Evolutionary conservation across 1,140 invertebrate genomes (phyloP).

Genomic region (Drosophila ambigua): DNA sequence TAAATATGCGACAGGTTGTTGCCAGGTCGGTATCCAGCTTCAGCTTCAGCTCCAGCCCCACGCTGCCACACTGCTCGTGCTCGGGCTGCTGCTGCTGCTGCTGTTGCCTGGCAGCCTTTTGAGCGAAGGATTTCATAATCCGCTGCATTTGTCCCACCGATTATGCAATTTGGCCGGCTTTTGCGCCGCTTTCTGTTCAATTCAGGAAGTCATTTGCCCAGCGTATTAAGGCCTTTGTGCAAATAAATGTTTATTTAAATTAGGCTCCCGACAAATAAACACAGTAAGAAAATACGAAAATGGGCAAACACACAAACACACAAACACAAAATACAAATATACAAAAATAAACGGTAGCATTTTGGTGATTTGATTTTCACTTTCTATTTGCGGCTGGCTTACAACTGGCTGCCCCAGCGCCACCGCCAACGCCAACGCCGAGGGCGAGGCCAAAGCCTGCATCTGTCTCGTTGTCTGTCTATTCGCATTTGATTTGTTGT

Average conservation of each 20-base stretch:
- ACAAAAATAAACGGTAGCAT: constrained; percentile 66
- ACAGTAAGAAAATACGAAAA: constrained; percentile 14
- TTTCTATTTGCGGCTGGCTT: constrained; percentile 48
- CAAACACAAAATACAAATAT: constrained; percentile 4
- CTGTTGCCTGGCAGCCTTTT: constrained; percentile 39
- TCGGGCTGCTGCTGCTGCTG: constrained; percentile 30
- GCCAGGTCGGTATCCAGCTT: constrained; percentile 54
- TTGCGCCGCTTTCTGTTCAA: constrained; percentile 35
- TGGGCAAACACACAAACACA: constrained; percentile 21
- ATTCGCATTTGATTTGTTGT: constrained; percentile 56
- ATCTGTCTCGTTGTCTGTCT: neutral
- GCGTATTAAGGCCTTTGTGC: constrained; percentile 71
- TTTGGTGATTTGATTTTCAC: constrained; percentile 72
- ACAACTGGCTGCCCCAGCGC: too few species aligned
- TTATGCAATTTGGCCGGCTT: constrained; percentile 67
- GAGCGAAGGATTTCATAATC: constrained; percentile 81
- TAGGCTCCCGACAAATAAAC: constrained; percentile 71
- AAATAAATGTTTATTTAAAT: constrained; percentile 83
- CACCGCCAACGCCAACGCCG: too few species aligned
- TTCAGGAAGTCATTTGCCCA: constrained; percentile 78
- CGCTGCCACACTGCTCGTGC: constrained; percentile 21
- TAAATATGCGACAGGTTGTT: constrained; percentile 80
- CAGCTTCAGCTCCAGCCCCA: neutral
- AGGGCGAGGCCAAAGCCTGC: constrained; percentile 35
- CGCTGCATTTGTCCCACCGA: constrained; percentile 73